Conservation (phyloP, 2,888 invertebrate species). For the Timema cristinae region DNA sequence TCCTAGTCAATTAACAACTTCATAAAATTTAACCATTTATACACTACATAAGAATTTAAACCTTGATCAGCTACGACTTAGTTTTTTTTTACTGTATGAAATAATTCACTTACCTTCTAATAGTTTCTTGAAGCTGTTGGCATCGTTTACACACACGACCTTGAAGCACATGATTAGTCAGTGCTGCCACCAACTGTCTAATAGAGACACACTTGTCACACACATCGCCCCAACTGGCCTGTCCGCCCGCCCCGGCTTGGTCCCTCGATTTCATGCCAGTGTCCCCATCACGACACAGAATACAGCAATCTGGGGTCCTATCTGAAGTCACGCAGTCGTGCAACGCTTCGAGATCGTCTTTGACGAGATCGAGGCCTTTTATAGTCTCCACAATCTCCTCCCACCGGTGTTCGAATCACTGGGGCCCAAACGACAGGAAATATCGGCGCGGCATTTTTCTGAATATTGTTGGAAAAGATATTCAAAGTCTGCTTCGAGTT, state of each 20-base stretch:
- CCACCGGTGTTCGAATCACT: too few relatives aligned
- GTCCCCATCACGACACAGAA: too few relatives aligned
- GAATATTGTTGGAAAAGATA: slow-evolving; percentile 62
- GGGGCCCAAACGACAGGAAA: too few relatives aligned
- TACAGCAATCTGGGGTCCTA: too few relatives aligned
- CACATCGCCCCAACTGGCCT: slow-evolving; percentile 47
- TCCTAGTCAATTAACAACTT: too few relatives aligned
- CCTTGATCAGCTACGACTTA: background rate
- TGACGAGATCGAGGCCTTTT: too few relatives aligned
- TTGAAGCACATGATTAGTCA: slow-evolving; percentile 44
- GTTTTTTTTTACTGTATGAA: background rate
- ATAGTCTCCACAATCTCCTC: too few relatives aligned
- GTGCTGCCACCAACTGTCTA: slow-evolving; percentile 51
- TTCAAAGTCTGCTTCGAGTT: slow-evolving; percentile 55
- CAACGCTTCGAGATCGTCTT: too few relatives aligned
- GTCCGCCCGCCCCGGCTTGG: too few relatives aligned
- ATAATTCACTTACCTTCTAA: slow-evolving; percentile 47
- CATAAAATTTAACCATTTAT: background rate
- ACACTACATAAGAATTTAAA: background rate
- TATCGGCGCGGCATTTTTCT: slow-evolving; percentile 52
- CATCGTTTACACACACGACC: slow-evolving; percentile 49
- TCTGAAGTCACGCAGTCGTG: too few relatives aligned
- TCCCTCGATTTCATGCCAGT: too few relatives aligned
- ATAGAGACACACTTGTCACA: slow-evolving; percentile 56
- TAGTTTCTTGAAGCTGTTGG: slow-evolving; percentile 48